phyloP scores from a whole-genome alignment of 2,888 invertebrate species.

The Stomorhina lunata region DNA sequence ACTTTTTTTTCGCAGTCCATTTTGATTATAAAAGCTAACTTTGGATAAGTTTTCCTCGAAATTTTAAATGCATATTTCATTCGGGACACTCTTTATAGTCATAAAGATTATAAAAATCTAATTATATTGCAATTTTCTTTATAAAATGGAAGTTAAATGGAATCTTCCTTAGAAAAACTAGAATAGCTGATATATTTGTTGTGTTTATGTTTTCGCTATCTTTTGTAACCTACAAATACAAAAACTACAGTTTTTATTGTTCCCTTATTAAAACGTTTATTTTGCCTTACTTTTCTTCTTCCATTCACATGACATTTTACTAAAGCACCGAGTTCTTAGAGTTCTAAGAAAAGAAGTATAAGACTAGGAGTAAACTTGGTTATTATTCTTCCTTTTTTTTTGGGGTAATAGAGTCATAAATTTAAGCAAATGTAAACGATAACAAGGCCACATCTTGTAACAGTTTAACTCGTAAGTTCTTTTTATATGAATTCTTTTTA shows the following conservation, averaged over 20 bases:
- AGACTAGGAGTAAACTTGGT: constrained; percentile 8
- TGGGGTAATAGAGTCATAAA: constrained; percentile 60
- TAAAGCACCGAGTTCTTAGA: no score
- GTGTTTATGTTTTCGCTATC: not conserved
- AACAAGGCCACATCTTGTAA: constrained; percentile 61
- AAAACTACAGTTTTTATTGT: constrained; percentile 44
- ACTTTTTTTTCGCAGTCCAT: no score
- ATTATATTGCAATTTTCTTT: no score
- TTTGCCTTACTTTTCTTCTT: not conserved
- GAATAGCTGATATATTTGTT: no score
- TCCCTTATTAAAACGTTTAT: not conserved
- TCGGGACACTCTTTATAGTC: no score
- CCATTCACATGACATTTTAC: constrained; percentile 17
- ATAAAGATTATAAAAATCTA: no score
- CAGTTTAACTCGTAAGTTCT: constrained; percentile 34
- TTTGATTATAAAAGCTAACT: no score
- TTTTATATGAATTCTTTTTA: not conserved
- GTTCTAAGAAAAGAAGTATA: not conserved
- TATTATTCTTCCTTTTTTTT: constrained; percentile 45
- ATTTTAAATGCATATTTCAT: no score
- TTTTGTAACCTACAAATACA: constrained; percentile 32
- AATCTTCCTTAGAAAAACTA: no score
- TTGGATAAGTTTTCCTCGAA: no score
- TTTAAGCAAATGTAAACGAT: constrained; percentile 50
- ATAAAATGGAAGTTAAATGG: no score